Conservation (phyloP, 2,113 vertebrate genomes). For the Chrysochloris asiatica region DNA sequence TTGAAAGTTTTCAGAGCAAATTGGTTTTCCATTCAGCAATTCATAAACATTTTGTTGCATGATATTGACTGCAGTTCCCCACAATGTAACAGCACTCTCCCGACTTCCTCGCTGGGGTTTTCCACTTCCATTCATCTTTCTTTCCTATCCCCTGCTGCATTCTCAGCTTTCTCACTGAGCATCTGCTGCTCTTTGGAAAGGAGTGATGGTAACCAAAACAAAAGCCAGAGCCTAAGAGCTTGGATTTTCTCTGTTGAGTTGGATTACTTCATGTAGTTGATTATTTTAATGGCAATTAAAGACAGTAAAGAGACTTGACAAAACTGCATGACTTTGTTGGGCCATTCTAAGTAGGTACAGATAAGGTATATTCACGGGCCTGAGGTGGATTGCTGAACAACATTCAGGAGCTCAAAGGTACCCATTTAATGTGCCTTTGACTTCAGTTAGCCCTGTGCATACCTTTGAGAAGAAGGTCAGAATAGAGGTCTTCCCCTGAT, state of each 20-base stretch:
- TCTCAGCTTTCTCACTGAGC: too few relatives aligned
- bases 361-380: constrained; percentile 64
- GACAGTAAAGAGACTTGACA: constrained; percentile 44
- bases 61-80: too few relatives aligned
- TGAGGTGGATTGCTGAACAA: constrained; percentile 76
- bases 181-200: not conserved
- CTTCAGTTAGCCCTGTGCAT: constrained; percentile 76
- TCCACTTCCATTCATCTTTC: too few relatives aligned
- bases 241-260: constrained; percentile 4
- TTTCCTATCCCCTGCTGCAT: too few relatives aligned
- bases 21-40: too few relatives aligned
- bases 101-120: too few relatives aligned
- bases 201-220: not conserved
- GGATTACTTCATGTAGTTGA: not conserved
- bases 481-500: not conserved
- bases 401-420: constrained; percentile 57
- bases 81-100: too few relatives aligned
- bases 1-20: too few relatives aligned
- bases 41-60: too few relatives aligned
- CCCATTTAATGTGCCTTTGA: not conserved
- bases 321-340: constrained; percentile 52
- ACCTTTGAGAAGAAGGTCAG: constrained; percentile 61
- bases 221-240: not conserved
- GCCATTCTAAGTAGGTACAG: constrained; percentile 64
- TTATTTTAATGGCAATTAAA: not conserved